Evolutionary conservation across 2,888 invertebrate genomes (phyloP).

Genomic region (Atethmia centrago): DNA sequence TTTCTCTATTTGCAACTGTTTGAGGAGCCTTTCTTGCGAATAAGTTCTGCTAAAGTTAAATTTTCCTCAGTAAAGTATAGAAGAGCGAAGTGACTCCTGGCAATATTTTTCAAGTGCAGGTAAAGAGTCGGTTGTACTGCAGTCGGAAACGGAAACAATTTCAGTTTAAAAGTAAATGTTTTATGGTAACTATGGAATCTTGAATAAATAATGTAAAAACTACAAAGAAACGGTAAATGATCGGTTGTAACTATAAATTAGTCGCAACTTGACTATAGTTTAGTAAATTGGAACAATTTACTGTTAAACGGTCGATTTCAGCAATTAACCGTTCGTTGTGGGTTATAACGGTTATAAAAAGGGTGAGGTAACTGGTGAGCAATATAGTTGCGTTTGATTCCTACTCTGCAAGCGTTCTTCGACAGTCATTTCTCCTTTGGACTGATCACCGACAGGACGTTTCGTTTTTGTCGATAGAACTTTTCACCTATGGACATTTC

Average conservation of each 20-base stretch:
- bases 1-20: slow-evolving; percentile 46
- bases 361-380: neutral
- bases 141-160: slow-evolving; percentile 35
- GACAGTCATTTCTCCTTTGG: too few relatives aligned
- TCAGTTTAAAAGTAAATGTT: neutral
- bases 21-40: slow-evolving; percentile 45
- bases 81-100: slow-evolving; percentile 39
- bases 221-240: slow-evolving; percentile 13
- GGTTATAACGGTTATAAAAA: neutral
- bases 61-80: slow-evolving; percentile 43
- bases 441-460: too few relatives aligned
- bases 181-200: neutral
- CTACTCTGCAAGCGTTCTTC: too few relatives aligned
- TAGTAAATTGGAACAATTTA: slow-evolving; percentile 34
- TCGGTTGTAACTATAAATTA: slow-evolving; percentile 15
- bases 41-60: slow-evolving; percentile 46
- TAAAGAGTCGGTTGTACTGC: slow-evolving; percentile 18
- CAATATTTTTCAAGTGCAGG: slow-evolving; percentile 54
- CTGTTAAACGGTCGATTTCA: slow-evolving; percentile 11
- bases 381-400: neutral
- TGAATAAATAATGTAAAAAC: slow-evolving; percentile 22
- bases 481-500: too few relatives aligned
- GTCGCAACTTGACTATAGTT: slow-evolving; percentile 10
- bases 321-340: slow-evolving; percentile 5
- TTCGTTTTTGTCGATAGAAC: too few relatives aligned